Conservation (phyloP, 2,113 vertebrate species). For the Caloenas nicobarica region DNA sequence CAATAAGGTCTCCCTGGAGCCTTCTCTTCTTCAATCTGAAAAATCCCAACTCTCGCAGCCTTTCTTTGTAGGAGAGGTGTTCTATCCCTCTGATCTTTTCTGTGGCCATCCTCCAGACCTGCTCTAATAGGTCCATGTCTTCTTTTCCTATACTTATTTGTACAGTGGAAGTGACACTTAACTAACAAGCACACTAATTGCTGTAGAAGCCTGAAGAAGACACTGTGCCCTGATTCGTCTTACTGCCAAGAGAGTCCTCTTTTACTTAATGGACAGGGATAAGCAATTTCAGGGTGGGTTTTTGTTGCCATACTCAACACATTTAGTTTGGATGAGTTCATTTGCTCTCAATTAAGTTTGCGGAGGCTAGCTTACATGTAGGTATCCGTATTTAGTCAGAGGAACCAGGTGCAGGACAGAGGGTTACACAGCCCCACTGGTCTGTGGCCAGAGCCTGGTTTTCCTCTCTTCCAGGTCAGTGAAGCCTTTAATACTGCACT, state of each 20-base stretch:
- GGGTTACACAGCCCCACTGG: background rate
- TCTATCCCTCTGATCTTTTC: background rate
- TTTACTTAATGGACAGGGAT: background rate
- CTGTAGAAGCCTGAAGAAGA: background rate
- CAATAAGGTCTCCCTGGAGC: accelerated
- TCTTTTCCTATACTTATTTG: background rate
- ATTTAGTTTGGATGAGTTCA: background rate
- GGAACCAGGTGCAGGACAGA: background rate
- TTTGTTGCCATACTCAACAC: background rate
- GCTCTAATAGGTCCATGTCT: background rate
- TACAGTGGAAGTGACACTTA: background rate
- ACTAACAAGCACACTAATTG: background rate
- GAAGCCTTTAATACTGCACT: background rate
- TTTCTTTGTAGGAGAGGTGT: background rate
- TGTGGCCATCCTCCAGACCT: background rate
- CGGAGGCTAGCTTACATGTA: background rate
- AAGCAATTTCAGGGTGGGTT: background rate
- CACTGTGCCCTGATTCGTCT: background rate
- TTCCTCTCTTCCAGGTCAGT: background rate
- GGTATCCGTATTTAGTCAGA: background rate
- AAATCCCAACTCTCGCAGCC: too few species aligned
- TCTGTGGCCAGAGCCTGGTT: background rate
- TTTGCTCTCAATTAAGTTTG: background rate
- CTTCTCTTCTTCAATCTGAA: background rate
- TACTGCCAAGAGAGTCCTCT: background rate